Evolutionary conservation across 2,113 vertebrate species (phyloP).

Genomic region (Pollimyrus isidori): DNA sequence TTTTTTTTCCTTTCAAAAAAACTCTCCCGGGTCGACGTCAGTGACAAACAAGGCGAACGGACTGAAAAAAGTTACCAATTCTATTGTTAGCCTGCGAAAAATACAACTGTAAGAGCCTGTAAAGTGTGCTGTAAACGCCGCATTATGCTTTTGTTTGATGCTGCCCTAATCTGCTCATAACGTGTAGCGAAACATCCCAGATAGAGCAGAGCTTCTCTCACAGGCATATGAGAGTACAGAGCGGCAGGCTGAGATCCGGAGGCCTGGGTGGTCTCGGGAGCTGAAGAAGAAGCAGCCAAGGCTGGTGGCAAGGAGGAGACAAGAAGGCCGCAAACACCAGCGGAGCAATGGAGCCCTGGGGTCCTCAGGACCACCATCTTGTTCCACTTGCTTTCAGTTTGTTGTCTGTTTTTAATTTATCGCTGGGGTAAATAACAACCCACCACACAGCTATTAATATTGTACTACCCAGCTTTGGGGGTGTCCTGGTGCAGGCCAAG

Average conservation of each 20-base stretch:
- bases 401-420: conserved; percentile 19
- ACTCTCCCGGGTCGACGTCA: neutral
- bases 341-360: neutral
- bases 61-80: neutral
- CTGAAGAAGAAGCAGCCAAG: neutral
- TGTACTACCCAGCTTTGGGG: neutral
- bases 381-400: conserved; percentile 3
- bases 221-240: neutral
- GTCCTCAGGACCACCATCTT: neutral
- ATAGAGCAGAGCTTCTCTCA: conserved; percentile 27
- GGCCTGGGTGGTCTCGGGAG: neutral
- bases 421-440: neutral
- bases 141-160: conserved; percentile 1
- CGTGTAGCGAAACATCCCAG: conserved; percentile 22
- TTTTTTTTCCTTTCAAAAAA: neutral
- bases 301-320: neutral
- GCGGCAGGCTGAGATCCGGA: conserved; percentile 16
- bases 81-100: neutral
- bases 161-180: conserved; percentile 27
- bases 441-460: neutral
- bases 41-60: neutral
- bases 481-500: conserved; percentile 27
- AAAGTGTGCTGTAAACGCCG: neutral
- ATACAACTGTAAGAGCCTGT: neutral
- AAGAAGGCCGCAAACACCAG: neutral